phyloP scores from a whole-genome alignment of 2,113 vertebrate species.

The Myodes glareolus region DNA sequence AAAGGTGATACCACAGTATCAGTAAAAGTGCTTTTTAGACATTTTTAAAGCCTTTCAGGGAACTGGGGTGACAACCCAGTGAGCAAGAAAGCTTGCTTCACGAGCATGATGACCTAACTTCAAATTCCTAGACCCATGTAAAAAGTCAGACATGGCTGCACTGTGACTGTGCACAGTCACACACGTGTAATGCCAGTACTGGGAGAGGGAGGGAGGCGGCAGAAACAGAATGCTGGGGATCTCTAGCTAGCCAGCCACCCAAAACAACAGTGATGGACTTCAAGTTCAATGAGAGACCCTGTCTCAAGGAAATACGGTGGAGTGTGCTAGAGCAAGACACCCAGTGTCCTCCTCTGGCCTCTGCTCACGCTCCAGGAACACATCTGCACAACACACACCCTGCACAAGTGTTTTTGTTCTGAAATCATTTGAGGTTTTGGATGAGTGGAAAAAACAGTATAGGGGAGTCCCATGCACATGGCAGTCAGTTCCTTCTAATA shows the following conservation, averaged over 20 bases:
- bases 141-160: not conserved
- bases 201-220: too few relatives aligned
- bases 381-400: not conserved
- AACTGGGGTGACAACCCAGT: not conserved
- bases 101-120: not conserved
- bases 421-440: conserved; percentile 10
- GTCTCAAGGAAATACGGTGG: not conserved
- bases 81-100: not conserved
- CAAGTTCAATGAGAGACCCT: not conserved
- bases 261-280: not conserved
- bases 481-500: not conserved
- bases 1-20: not conserved
- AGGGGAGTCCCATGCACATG: not conserved
- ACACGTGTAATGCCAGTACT: not conserved
- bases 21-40: not conserved
- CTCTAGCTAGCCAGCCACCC: not conserved
- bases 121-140: not conserved
- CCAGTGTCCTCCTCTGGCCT: not conserved
- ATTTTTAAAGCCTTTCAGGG: not conserved
- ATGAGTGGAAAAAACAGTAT: not conserved
- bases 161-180: not conserved
- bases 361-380: not conserved
- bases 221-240: not conserved
- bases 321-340: not conserved
- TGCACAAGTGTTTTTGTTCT: not conserved